Base-by-base conservation (phyloP, 2,797 vertebrate genomes). In the Xyrichtys novacula region DNA sequence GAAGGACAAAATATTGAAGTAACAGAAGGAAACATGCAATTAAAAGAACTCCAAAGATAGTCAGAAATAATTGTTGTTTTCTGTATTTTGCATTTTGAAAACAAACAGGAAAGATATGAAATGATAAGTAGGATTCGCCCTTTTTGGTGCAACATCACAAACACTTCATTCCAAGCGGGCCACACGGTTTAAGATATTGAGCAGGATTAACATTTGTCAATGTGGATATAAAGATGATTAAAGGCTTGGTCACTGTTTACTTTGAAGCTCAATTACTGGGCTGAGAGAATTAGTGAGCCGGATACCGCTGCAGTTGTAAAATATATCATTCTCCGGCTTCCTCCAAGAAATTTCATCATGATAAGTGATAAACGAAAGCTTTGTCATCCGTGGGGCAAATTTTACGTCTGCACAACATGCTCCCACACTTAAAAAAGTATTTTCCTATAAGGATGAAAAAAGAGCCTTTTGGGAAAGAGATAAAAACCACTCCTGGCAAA, bases 151-250 rank as follows among this genome's bases (percentile, higher is more conserved):
- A 71, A 40, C 44, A 31, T 20, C 7, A 20, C 6, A 76, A 63
- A 59, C 31, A 81, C 57, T 71, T 75, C 58, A 53, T 61, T 80
- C 44, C 9, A 61, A 61, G 63, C 32, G 23, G 23, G 77, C 78
- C 71, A 60, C 56, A 49, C 39, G 59, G 61, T 73, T 72, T 71
- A 68, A 85, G 64, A 73, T 65, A 86, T 74, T 44, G 85, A 87
- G 76, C 40, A 28, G 76, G 84, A 85, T 92, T 89, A 87, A 74
- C 77, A 84, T 71, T 78, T 67, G 88, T 88, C 88, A 74, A 84
- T 85, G 78, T 78, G 87, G 83, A 88, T 88, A 76, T 73, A 71
- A 91, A 91, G 71, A 73, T 85, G 79, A 91, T 90, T 91, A 88
- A 86, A 86, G 66, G 81, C 83, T 76, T 65, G 59, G 69, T 68